Conservation (phyloP, 2,113 vertebrate species). For the Elephantulus edwardii region DNA sequence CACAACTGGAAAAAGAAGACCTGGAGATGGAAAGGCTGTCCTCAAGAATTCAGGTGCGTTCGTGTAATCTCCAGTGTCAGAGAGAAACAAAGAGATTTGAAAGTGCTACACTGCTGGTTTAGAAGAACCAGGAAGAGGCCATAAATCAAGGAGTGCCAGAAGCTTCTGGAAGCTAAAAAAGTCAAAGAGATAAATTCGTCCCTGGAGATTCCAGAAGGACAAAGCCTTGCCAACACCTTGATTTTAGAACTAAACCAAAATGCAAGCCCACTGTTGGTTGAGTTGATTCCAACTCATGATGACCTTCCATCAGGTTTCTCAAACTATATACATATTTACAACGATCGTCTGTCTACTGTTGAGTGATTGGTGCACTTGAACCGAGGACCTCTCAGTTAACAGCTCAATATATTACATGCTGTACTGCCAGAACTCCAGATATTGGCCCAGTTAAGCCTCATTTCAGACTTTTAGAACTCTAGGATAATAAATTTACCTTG, state of each 20-base stretch:
- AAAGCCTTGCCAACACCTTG: neutral
- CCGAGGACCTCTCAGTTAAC: no score
- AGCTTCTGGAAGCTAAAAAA: neutral
- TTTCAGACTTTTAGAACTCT: neutral
- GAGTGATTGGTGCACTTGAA: no score
- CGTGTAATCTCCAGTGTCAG: neutral
- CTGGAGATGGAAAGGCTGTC: neutral
- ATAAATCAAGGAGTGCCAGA: neutral
- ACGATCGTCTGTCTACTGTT: no score
- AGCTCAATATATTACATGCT: no score
- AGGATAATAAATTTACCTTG: neutral
- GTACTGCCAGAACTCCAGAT: no score
- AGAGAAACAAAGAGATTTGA: neutral
- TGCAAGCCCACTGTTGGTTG: no score
- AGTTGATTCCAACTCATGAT: no score
- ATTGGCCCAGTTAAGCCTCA: no score
- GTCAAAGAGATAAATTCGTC: neutral
- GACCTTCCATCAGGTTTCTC: no score
- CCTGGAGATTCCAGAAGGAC: neutral
- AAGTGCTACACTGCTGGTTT: neutral
- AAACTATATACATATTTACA: no score
- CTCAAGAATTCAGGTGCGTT: neutral
- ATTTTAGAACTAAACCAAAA: no score
- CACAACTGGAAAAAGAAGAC: neutral
- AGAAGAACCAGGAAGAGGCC: neutral